Evolutionary conservation across 1,140 invertebrate species (phyloP).

Genomic region (Polyergus mexicanus): DNA sequence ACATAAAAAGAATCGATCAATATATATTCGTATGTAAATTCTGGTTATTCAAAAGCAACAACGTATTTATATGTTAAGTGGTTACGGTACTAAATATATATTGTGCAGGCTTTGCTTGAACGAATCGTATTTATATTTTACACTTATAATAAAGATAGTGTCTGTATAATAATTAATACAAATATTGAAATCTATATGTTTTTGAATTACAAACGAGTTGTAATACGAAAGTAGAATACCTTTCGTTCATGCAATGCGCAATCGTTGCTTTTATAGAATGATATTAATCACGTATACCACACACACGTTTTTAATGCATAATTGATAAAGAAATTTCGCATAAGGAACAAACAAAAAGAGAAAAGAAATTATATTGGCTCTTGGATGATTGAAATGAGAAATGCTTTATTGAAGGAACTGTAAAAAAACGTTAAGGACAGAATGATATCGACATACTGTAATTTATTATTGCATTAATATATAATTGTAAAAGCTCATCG

Average conservation of each 20-base stretch:
- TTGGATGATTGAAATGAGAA: slow-evolving; percentile 13
- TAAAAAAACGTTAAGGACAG: slow-evolving; percentile 1
- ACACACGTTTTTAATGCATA: neutral
- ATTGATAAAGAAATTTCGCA: neutral
- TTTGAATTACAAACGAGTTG: slow-evolving; percentile 13
- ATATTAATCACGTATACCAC: neutral
- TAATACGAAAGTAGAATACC: neutral
- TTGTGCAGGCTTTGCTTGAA: slow-evolving; percentile 66
- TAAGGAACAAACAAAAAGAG: neutral
- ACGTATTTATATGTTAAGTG: slow-evolving; percentile 68
- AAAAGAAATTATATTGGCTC: neutral
- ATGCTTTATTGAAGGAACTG: neutral
- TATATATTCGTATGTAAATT: slow-evolving; percentile 62
- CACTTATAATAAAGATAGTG: neutral
- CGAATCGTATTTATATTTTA: slow-evolving; percentile 30
- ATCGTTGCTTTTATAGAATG: slow-evolving; percentile 44
- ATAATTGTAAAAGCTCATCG: neutral
- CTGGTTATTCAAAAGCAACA: slow-evolving; percentile 69
- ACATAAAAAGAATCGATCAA: slow-evolving; percentile 33
- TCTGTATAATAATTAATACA: neutral
- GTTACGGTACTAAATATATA: slow-evolving; percentile 64
- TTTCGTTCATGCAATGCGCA: slow-evolving; percentile 27
- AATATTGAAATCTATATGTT: neutral
- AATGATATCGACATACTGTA: slow-evolving; percentile 39
- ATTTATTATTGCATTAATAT: slow-evolving; percentile 19